A percentile compares a stretch with the other conserved stretches of the same genome.
These are phyloP conservation scores for Xenus cinereus DNA, from an alignment of 2,113 vertebrate species.

Conservation along the genomic window DNA sequence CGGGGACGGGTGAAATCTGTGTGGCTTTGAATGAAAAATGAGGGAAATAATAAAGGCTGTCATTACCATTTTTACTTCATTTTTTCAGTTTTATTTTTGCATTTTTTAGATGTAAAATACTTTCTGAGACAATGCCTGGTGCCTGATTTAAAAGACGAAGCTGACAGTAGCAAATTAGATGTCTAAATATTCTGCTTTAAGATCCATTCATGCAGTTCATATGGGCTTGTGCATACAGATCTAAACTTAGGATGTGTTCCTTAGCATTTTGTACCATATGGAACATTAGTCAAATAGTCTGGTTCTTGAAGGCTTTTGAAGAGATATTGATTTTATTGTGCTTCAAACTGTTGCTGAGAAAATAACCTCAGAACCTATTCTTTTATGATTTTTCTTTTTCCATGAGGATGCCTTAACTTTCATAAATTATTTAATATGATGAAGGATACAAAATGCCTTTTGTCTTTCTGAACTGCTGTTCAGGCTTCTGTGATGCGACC, in stretches of 20 bases:
- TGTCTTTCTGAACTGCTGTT: constrained; percentile 62
- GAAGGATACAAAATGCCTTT: constrained; percentile 62
- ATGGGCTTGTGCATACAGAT: background rate
- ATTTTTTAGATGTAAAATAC: background rate
- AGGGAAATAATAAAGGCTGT: constrained; percentile 23
- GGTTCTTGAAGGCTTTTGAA: constrained; percentile 25
- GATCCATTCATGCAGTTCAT: background rate
- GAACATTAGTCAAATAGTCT: constrained; percentile 45
- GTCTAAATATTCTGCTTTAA: background rate
- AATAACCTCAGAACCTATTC: constrained; percentile 33
- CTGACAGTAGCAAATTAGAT: background rate
- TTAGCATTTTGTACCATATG: background rate
- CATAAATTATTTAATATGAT: constrained; percentile 68
- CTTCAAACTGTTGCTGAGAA: constrained; percentile 46
- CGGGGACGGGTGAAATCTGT: background rate
- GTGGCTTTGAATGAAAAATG: constrained; percentile 33
- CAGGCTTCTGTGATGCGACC: constrained; percentile 65
- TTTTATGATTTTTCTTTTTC: constrained; percentile 15
- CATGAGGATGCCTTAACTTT: constrained; percentile 41
- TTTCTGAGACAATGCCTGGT: background rate
- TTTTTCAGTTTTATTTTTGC: constrained; percentile 7
- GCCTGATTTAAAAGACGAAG: constrained; percentile 4
- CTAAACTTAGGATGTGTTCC: background rate
- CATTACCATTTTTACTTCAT: background rate
- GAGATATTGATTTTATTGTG: constrained; percentile 41